Evolutionary conservation across 2,797 vertebrate species (phyloP).

Genomic region (Neosalanx taihuensis): DNA sequence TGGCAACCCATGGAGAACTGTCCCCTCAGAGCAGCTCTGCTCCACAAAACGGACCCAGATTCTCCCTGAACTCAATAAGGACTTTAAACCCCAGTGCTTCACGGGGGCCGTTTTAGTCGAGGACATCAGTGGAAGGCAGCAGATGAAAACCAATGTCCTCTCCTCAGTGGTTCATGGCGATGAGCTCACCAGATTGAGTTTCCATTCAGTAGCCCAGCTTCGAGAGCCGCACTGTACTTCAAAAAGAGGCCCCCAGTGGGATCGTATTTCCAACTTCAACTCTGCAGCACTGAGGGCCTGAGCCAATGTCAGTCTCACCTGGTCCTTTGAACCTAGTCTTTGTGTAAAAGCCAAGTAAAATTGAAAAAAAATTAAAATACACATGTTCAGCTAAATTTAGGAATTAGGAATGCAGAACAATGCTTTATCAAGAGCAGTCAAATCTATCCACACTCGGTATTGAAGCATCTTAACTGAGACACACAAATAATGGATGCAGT

Average conservation of each 20-base stretch:
- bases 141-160: slow-evolving; percentile 1
- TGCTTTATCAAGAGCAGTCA: too few relatives aligned
- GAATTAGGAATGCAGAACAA: not conserved
- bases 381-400: not conserved
- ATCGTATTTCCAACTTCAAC: slow-evolving; percentile 1
- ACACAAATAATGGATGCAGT: not conserved
- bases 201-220: not conserved
- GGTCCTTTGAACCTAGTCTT: slow-evolving; percentile 4
- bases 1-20: slow-evolving; percentile 25
- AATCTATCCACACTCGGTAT: too few relatives aligned
- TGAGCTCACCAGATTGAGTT: slow-evolving; percentile 13
- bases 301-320: slow-evolving; percentile 5
- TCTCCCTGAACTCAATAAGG: slow-evolving; percentile 24
- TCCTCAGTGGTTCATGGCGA: not conserved
- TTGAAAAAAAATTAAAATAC: not conserved
- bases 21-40: slow-evolving; percentile 35
- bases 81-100: not conserved
- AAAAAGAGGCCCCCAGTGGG: slow-evolving; percentile 6
- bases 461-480: not conserved
- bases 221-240: not conserved
- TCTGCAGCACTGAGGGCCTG: not conserved
- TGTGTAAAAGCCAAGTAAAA: not conserved
- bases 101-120: not conserved
- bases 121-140: not conserved
- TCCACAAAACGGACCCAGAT: slow-evolving; percentile 25